These are phyloP conservation scores for Ceuthmochares aereus DNA, from an alignment of 2,113 vertebrate genomes.

Conservation along the genomic window DNA sequence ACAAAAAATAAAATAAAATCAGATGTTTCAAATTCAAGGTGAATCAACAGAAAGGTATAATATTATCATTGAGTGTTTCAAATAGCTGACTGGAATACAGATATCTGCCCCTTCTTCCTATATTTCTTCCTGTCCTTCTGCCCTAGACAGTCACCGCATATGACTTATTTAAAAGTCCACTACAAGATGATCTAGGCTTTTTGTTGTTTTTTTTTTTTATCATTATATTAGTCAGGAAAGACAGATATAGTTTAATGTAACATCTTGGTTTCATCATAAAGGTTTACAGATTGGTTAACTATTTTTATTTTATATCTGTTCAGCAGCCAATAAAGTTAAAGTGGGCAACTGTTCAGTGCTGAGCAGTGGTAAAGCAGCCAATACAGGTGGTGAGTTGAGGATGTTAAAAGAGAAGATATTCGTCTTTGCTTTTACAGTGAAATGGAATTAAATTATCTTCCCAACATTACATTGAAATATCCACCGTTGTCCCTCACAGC, in stretches of 20 bases:
- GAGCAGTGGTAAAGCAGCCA: neutral
- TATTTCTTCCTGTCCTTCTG: neutral
- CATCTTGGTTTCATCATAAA: neutral
- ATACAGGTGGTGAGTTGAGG: neutral
- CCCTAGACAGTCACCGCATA: neutral
- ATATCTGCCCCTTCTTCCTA: neutral
- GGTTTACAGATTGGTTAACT: neutral
- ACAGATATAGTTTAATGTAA: neutral
- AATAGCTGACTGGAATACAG: neutral
- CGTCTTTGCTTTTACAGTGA: neutral
- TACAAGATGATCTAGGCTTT: neutral
- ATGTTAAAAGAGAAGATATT: neutral
- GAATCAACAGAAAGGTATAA: neutral
- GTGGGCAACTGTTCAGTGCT: neutral
- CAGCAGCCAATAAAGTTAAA: neutral
- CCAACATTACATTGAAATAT: neutral
- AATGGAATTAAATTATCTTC: neutral
- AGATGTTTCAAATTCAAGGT: neutral
- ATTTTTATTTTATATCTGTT: neutral
- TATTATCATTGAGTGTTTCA: neutral
- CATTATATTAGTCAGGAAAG: neutral
- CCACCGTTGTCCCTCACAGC: neutral
- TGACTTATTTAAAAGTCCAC: neutral
- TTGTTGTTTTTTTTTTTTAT: neutral
- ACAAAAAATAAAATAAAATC: neutral